phyloP scores from a whole-genome alignment of 2,797 vertebrate genomes.

The Hafferia zeledoni region DNA sequence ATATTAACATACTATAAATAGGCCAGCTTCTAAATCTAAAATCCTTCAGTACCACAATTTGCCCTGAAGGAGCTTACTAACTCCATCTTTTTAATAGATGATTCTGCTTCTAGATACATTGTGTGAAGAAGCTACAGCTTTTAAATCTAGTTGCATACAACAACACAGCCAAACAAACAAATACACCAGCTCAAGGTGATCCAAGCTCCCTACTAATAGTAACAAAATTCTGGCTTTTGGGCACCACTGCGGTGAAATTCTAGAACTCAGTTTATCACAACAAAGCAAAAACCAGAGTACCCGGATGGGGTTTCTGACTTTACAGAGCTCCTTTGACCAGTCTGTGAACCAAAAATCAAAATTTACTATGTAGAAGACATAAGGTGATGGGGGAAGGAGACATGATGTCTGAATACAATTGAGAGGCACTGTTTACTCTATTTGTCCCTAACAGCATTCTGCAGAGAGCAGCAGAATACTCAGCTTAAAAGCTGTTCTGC shows the following conservation, averaged over 20 bases:
- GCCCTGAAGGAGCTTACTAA: neutral
- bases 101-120: neutral
- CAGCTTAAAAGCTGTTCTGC: neutral
- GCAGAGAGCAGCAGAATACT: neutral
- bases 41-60: neutral
- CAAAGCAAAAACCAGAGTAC: neutral
- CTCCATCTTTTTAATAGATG: neutral
- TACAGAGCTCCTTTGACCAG: neutral
- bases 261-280: neutral
- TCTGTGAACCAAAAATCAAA: neutral
- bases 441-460: neutral
- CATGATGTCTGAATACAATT: neutral
- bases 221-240: neutral
- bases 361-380: neutral
- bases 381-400: neutral
- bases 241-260: neutral
- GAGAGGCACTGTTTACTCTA: neutral
- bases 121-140: neutral
- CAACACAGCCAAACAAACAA: neutral
- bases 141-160: neutral
- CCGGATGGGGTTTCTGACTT: neutral
- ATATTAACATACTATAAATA: neutral
- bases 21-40: neutral
- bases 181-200: neutral
- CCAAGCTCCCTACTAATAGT: neutral